Percentiles rank a stretch among this genome's conserved stretches.
Evolutionary conservation across 2,888 invertebrate species (phyloP).

Genomic region (Microplitis manilae): DNA sequence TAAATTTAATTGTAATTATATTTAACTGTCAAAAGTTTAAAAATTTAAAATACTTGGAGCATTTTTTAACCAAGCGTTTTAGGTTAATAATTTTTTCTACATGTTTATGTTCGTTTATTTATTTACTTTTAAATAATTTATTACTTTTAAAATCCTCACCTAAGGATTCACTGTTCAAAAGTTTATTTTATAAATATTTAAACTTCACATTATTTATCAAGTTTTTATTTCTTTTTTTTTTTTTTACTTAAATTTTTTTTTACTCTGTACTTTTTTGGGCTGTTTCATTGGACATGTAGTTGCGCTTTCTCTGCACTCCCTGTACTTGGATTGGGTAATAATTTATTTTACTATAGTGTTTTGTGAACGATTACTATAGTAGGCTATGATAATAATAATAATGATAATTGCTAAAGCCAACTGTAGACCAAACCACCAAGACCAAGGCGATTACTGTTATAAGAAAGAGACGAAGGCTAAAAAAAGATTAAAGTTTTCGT

Average conservation of each 20-base stretch:
- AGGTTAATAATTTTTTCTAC: not conserved
- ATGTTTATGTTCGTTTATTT: not conserved
- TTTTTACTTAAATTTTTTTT: not conserved
- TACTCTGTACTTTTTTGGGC: not conserved
- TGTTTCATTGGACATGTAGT: not conserved
- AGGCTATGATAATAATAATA: not conserved
- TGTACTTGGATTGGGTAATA: not conserved
- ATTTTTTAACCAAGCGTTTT: not conserved
- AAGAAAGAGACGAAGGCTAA: too few species aligned
- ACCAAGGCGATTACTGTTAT: too few species aligned
- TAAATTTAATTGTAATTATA: too few species aligned
- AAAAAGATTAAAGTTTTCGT: too few species aligned
- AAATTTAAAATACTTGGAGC: not conserved
- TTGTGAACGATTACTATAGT: not conserved
- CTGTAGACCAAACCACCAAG: too few species aligned
- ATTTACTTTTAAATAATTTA: not conserved
- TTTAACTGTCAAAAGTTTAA: not conserved
- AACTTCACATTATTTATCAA: not conserved
- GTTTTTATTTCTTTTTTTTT: not conserved
- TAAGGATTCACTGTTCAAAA: not conserved
- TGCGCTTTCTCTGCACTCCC: not conserved
- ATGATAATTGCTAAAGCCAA: too few species aligned
- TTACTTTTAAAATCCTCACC: not conserved
- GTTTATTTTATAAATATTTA: not conserved
- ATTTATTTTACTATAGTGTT: not conserved